phyloP scores from a whole-genome alignment of 2,888 invertebrate genomes.

The Tetragonisca angustula region DNA sequence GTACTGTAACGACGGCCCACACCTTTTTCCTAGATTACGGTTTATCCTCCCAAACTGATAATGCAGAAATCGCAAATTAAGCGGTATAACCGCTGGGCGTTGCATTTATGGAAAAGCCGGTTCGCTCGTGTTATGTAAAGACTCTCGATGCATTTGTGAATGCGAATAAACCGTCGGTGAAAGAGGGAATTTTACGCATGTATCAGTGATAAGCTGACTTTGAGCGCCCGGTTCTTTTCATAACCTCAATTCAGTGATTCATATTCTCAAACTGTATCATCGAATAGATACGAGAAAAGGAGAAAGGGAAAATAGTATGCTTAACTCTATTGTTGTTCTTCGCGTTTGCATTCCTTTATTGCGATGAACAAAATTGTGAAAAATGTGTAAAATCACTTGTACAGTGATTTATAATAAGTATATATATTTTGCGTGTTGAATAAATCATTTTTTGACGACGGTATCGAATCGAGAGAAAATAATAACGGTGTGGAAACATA shows the following conservation, averaged over 20 bases:
- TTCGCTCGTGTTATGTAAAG: constrained; percentile 56
- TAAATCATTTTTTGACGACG: not conserved
- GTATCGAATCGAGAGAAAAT: not conserved
- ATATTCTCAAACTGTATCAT: not conserved
- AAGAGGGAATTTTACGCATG: constrained; percentile 48
- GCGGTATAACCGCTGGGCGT: constrained; percentile 39
- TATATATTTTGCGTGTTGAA: not conserved
- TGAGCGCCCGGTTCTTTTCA: not conserved
- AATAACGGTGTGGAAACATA: no score
- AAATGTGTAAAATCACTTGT: not conserved
- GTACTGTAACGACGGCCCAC: not conserved
- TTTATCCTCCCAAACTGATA: constrained; percentile 17
- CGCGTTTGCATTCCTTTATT: not conserved
- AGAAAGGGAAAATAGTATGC: no score
- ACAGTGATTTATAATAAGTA: not conserved
- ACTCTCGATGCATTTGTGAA: constrained; percentile 22
- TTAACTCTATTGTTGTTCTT: not conserved
- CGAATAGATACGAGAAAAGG: not conserved
- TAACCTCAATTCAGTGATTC: not conserved
- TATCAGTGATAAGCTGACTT: constrained; percentile 7
- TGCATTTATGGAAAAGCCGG: constrained; percentile 58
- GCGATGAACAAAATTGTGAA: not conserved
- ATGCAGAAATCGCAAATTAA: not conserved
- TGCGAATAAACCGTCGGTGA: constrained; percentile 33
- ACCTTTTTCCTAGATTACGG: not conserved